Base-by-base conservation (phyloP, 2,888 invertebrate species). In the Parascotia fuliginaria region DNA sequence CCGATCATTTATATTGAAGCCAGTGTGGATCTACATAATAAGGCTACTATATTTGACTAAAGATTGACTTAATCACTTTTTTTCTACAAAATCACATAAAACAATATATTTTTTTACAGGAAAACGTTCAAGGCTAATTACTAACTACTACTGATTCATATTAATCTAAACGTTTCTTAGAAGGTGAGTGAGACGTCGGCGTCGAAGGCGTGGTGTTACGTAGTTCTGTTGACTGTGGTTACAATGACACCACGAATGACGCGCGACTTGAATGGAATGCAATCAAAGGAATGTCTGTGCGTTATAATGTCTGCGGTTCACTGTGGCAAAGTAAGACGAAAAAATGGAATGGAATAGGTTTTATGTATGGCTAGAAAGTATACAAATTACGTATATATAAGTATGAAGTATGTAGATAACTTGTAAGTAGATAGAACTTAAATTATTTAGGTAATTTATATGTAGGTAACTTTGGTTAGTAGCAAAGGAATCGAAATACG, bases 221-320 rank as follows among this genome's bases (percentile, higher is more conserved):
- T 39, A 9, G 15, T 4, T 13, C 2, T 13, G 45, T 9, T 3
- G 56, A 31, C 56, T 28, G 61, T 42, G 56, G 44, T 38, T 14
- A 9, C 12, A 31, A 9, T 31, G 16, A 45, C 32, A 14, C 27
- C 34, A 24, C 7, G 5, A 36, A 29, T 64, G 34, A 47, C 42
- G 46, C 15, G 34, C 9, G 0, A 7, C 13, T 49, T 28, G 44
- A 29, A 40, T 49, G 39, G 28, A 28, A 28, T 28, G 28, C 24
- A 50, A 43, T 49, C 42, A 34, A 5, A 36, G 24, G n/a, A 15
- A 44, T 34, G 16, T 31, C 15, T 31, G 22, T 4, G 11, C 33
- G 38, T 13, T 48, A 38, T 28, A 12, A 13, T 24, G 16, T 22
- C 34, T 45, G 32, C 4, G 24, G 12, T 32, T 45, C 24, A 27